phyloP scores from a whole-genome alignment of 2,113 vertebrate species.

The Hyperopisus bebe region DNA sequence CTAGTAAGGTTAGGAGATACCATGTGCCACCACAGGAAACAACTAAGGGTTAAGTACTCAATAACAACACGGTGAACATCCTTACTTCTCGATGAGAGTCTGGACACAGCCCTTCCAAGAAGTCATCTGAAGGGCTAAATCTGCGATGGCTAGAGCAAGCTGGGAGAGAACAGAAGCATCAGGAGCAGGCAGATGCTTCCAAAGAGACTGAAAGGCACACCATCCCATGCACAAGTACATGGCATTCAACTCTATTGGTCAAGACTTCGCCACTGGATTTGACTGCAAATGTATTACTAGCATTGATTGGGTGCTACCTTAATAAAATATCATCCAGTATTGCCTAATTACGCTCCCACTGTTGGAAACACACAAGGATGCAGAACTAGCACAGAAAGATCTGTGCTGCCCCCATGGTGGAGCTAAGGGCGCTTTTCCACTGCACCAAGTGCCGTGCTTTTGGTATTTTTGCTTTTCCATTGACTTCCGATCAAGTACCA shows the following conservation, averaged over 20 bases:
- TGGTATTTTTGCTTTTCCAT: too few species aligned
- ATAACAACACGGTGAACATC: not conserved
- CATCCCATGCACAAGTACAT: not conserved
- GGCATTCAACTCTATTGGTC: not conserved
- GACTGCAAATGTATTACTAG: not conserved
- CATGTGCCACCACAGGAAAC: not conserved
- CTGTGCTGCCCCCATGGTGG: not conserved
- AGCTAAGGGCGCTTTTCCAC: too few species aligned
- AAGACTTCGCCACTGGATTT: not conserved
- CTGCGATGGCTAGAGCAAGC: conserved; percentile 93
- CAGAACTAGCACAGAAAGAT: not conserved
- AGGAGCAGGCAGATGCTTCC: not conserved
- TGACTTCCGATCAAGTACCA: too few species aligned
- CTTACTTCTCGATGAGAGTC: conserved; percentile 96
- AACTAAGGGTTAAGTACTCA: not conserved
- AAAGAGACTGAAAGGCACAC: not conserved
- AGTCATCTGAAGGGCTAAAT: conserved; percentile 95
- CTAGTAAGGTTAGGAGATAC: not conserved
- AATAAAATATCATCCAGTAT: not conserved
- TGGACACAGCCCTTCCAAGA: conserved; percentile 98
- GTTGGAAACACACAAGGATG: not conserved
- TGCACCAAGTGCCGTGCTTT: too few species aligned
- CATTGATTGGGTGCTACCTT: not conserved
- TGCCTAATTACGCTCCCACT: not conserved
- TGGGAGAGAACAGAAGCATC: conserved; percentile 34